Evolutionary conservation across 2,888 invertebrate species (phyloP), one percentile per base, ranked within the genome.

Genomic region (Brachylomia viminalis): DNA sequence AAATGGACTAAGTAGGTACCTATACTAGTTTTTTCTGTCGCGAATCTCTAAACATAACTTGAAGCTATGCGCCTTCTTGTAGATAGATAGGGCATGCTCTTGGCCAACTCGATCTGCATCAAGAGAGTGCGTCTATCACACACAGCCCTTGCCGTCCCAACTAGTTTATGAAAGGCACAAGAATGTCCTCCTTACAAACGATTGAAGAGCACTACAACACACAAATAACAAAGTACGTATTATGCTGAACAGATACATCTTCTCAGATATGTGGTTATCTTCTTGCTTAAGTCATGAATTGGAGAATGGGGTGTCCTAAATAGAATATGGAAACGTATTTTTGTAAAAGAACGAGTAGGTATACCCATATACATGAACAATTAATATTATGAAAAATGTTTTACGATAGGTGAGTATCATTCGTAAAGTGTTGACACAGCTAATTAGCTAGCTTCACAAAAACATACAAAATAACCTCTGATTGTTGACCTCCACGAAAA

Each of bases 401-500:
- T 17, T 20, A 65, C 4, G 2, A 45, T 45, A 65, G 2, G 11
- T 8, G 20, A 5, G n/a, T 62, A 61, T 11, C 15, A 49, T 75
- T 59, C 2, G 10, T 42, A 42, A 54, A 66, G 33, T n/a, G 15
- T 10, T 49, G n/a, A 56, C 15, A 20, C 13, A 42, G 11, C 27
- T n/a, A 52, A 13, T 33, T 67, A 67, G 70, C 38, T 27, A 65
- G 20, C n/a, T 49, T 1, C 52, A 47, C 45, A 45, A 38, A 65
- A 54, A 23, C 13, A n/a, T 30, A 59, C 23, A 45, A 58, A 52
- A 62, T 42, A 30, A 58, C n/a, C 2, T 15, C 8, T 66, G 64
- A 79, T 84, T 65, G 47, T 84, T 84, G 67, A 45, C 11, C 52
- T 38, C 23, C 23, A 62, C 17, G 11, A 33, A 33, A 52, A 61